Conservation (phyloP, 2,113 vertebrate genomes). For the Origma solitaria region DNA sequence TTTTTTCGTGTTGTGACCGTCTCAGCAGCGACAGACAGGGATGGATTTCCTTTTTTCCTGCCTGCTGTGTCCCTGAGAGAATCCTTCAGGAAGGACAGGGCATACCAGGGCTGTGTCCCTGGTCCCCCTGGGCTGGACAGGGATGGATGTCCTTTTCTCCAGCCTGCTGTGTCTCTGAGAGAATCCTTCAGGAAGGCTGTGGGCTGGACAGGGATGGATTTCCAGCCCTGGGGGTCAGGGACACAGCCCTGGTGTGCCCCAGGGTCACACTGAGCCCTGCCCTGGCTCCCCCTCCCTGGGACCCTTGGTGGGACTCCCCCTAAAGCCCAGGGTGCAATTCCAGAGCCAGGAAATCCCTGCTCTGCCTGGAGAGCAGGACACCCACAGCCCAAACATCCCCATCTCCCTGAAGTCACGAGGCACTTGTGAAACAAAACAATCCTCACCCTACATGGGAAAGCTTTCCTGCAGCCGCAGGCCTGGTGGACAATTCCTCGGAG, state of each 20-base stretch:
- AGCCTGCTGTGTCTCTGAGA: background rate
- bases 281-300: background rate
- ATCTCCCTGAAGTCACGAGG: background rate
- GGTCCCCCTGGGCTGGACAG: no score
- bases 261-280: background rate
- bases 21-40: no score
- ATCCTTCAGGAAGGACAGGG: no score
- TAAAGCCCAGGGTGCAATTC: background rate
- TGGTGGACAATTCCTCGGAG: background rate
- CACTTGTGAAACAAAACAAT: background rate
- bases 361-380: accelerated
- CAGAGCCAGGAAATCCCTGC: background rate
- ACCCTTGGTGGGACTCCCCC: background rate
- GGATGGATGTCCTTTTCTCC: background rate
- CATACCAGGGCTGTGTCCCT: no score
- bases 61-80: no score
- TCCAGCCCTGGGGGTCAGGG: background rate
- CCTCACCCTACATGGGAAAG: conserved; percentile 42
- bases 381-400: background rate
- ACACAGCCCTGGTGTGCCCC: background rate
- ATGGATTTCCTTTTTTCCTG: no score
- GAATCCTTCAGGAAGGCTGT: background rate
- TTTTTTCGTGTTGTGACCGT: no score
- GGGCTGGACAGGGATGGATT: background rate
- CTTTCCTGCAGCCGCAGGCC: background rate